Base-by-base conservation (phyloP, 2,797 vertebrate species). In the Sciurus carolinensis region DNA sequence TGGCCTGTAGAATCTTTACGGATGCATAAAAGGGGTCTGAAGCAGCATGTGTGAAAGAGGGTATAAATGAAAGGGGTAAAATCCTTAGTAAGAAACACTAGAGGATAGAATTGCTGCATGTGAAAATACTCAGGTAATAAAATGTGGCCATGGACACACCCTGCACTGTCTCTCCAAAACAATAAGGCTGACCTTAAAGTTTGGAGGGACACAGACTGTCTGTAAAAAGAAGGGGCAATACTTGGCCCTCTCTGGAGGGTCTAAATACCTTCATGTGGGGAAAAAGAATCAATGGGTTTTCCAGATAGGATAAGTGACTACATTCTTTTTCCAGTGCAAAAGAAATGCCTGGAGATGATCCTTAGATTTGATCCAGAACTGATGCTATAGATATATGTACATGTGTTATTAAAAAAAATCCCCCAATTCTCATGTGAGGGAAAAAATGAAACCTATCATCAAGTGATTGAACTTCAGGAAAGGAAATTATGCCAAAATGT, bases 131-230 rank as follows among this genome's bases (percentile, higher is more conserved):
- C 59, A 89, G 67, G 26, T 80, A 80, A 64, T 66, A 73, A 92
- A 87, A 84, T 92, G 8, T 89, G 39, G 17, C 28, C 44, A 18
- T 77, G 71, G 15, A 75, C 22, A 33, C 2, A 52, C 13, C 81
- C 33, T 87, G 36, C 11, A 69, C 39, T 83, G 15, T 84, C 39
- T 87, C 67, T 89, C 54, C 24, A 71, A 79, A 92, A 64, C 72
- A 81, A 81, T 59, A 13, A 97, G n/a, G 17, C 28, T 94, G 36
- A 44, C n/a, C 28, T 93, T 94, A 88, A 91, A 95, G 89, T 59
- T 75, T 24, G 10, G 20, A 95, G 64, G 9, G 26, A 83, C 14
- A 64, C 2, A 50, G 17, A 92, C 6, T 26, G 66, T 67, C 5
- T 47, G 6, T 54, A 44, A 33, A 22, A 44, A 77, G 30, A 75